Evolutionary conservation across 1,140 invertebrate genomes (phyloP).

Genomic region (Acromyrmex heyeri): DNA sequence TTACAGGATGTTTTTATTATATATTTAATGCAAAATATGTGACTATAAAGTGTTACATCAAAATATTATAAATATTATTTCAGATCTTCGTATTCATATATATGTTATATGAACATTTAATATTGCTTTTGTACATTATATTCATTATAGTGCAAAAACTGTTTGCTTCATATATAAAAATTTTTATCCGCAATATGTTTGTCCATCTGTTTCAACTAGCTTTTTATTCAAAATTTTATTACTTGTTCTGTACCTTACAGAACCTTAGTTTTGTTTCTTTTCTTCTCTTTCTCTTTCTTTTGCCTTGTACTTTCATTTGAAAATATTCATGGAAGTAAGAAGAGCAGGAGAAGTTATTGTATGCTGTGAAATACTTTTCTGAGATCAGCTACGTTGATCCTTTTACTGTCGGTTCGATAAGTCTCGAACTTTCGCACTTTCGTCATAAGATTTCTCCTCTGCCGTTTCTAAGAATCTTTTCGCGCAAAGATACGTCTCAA

Average conservation of each 20-base stretch:
- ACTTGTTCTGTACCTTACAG: slow-evolving; percentile 34
- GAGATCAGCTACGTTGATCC: slow-evolving; percentile 60
- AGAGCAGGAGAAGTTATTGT: slow-evolving; percentile 50
- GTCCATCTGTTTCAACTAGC: neutral
- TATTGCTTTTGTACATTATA: neutral
- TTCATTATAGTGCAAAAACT: neutral
- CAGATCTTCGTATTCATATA: neutral
- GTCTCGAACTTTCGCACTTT: slow-evolving; percentile 58
- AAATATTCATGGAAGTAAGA: slow-evolving; percentile 54
- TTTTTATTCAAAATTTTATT: slow-evolving; percentile 49
- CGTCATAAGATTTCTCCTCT: slow-evolving; percentile 41
- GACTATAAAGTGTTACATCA: neutral
- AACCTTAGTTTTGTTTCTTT: neutral
- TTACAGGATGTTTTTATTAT: neutral
- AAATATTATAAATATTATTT: slow-evolving; percentile 9
- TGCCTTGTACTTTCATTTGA: slow-evolving; percentile 34
- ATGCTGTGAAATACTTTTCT: slow-evolving; percentile 57
- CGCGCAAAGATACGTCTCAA: neutral
- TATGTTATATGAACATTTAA: neutral
- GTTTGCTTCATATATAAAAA: slow-evolving; percentile 10
- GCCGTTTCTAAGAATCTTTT: slow-evolving; percentile 25
- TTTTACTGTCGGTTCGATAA: slow-evolving; percentile 57
- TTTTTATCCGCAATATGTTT: slow-evolving; percentile 28
- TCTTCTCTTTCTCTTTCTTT: slow-evolving; percentile 10
- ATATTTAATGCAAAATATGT: slow-evolving; percentile 10